Percentiles rank a stretch among this genome's conserved stretches.
phyloP scores from a whole-genome alignment of 30 jellyfish, hydroid and myxozoan species.

The Catostylus mosaicus region DNA sequence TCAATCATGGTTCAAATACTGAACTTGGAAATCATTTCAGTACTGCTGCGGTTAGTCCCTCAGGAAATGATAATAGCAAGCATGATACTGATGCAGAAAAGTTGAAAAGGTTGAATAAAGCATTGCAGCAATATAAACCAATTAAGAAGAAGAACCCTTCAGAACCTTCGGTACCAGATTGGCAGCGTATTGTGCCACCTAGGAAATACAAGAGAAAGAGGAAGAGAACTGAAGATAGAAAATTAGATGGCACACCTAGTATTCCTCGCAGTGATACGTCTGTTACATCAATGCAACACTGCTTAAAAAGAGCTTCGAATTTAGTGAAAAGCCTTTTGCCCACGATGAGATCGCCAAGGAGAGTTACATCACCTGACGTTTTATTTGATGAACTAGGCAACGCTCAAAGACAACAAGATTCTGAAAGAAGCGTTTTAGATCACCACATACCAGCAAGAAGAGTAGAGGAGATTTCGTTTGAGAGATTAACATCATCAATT shows the following conservation, averaged over 20 bases:
- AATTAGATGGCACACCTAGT: background rate
- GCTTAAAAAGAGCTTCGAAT: constrained; percentile 43
- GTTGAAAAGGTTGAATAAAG: constrained; percentile 23
- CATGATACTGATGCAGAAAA: constrained; percentile 1
- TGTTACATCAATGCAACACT: constrained; percentile 41
- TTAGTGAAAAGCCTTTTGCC: constrained; percentile 51
- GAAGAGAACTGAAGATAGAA: constrained; percentile 4
- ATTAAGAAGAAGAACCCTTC: constrained; percentile 38
- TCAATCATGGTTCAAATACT: background rate
- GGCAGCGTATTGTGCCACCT: constrained; percentile 46
- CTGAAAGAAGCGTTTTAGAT: background rate
- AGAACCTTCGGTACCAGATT: constrained; percentile 15
- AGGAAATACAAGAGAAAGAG: constrained; percentile 19
- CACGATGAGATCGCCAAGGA: constrained; percentile 9
- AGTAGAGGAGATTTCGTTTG: background rate
- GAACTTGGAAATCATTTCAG: no score
- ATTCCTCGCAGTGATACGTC: constrained; percentile 23
- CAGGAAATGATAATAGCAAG: background rate
- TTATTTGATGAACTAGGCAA: background rate
- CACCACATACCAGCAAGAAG: background rate
- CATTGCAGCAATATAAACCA: constrained; percentile 51
- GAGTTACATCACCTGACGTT: constrained; percentile 10
- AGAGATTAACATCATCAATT: background rate
- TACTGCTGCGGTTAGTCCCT: no score
- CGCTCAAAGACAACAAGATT: background rate